Conservation (phyloP, 2,797 vertebrate species). For the Phalloptychus januarius region DNA sequence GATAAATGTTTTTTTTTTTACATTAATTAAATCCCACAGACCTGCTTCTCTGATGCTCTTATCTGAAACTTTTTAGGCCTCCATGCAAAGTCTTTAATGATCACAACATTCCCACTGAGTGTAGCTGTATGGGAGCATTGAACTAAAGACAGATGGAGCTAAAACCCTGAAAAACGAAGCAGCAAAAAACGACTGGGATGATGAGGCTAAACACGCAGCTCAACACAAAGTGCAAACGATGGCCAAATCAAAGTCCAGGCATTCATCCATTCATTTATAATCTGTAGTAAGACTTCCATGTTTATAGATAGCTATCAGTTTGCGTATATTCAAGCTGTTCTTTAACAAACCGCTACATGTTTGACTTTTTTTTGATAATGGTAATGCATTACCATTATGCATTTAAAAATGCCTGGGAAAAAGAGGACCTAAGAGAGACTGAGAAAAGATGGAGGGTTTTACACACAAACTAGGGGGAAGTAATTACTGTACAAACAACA, state of each 20-base stretch:
- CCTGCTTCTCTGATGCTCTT: background rate
- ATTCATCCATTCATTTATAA: background rate
- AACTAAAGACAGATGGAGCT: background rate
- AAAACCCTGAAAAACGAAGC: too few species aligned
- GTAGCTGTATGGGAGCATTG: background rate
- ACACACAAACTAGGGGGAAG: background rate
- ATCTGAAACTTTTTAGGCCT: background rate
- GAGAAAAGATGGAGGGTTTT: background rate
- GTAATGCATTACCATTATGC: too few species aligned
- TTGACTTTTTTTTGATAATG: background rate
- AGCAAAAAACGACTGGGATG: too few species aligned
- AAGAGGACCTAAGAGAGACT: background rate
- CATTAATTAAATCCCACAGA: background rate
- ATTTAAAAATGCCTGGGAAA: background rate
- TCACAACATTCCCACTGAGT: background rate
- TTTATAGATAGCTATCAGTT: background rate
- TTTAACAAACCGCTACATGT: background rate
- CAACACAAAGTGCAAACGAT: background rate
- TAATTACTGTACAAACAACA: background rate
- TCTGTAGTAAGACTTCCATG: background rate
- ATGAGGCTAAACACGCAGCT: too few species aligned
- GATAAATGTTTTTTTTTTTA: background rate
- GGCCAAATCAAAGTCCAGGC: background rate
- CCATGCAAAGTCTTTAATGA: background rate
- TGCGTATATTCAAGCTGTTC: background rate